phyloP scores from a whole-genome alignment of 2,797 vertebrate species.

The Cossypha caffra region DNA sequence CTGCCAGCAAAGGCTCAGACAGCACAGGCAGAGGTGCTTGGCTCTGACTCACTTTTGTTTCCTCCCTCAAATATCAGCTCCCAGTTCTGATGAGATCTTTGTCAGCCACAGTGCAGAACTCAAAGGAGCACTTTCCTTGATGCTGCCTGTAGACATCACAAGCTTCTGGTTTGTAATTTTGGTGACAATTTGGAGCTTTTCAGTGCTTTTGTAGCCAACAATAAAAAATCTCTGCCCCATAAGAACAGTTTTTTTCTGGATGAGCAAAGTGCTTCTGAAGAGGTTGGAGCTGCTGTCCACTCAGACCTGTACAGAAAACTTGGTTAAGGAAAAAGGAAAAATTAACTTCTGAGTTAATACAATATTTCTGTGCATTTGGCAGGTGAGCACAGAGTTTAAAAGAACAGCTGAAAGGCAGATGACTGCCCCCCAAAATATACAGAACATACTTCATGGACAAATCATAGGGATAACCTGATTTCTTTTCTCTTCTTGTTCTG shows the following conservation, averaged over 20 bases:
- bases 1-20: not conserved
- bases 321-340: not conserved
- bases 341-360: not conserved
- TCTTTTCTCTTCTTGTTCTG: not conserved
- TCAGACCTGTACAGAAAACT: not conserved
- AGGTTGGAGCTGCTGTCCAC: not conserved
- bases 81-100: not conserved
- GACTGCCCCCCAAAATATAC: not conserved
- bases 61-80: not conserved
- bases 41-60: not conserved
- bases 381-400: not conserved
- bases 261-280: not conserved
- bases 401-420: not conserved
- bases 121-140: not conserved
- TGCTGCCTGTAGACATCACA: not conserved
- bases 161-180: not conserved
- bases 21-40: fast-evolving
- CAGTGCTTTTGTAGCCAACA: not conserved
- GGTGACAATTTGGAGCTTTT: not conserved
- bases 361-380: not conserved
- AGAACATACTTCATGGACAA: not conserved
- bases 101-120: not conserved
- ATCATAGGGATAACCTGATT: not conserved
- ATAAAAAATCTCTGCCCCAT: not conserved
- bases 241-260: not conserved